A percentile compares a stretch with the other conserved stretches of the same genome.
These are phyloP conservation scores for Lasioglossum marginatum DNA, from an alignment of 2,888 invertebrate species.

Conservation along the genomic window DNA sequence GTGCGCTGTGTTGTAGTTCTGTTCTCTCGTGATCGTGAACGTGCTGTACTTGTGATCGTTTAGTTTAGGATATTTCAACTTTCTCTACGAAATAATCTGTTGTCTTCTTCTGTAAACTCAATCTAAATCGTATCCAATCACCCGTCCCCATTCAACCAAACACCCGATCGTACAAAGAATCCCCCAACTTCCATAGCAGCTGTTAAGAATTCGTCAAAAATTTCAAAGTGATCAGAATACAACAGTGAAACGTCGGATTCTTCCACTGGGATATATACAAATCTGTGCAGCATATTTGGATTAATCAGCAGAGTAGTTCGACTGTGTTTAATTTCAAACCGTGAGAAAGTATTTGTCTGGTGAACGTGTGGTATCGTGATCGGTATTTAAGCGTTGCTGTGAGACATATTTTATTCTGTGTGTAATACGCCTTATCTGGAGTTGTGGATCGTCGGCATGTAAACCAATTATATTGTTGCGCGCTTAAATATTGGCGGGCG, in stretches of 20 bases:
- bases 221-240: not conserved
- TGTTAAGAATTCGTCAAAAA: not conserved
- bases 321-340: not conserved
- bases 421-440: not conserved
- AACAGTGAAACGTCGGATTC: not conserved
- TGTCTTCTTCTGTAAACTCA: not conserved
- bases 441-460: not conserved
- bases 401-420: not conserved
- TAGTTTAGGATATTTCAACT: conserved; percentile 69
- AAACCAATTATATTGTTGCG: not conserved
- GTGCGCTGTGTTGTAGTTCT: conserved; percentile 79
- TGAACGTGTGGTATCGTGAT: conserved; percentile 72
- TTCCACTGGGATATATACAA: not conserved
- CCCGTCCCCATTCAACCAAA: not conserved
- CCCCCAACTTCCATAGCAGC: not conserved
- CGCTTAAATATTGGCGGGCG: not conserved
- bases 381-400: conserved; percentile 48
- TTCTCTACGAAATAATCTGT: conserved; percentile 14
- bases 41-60: conserved; percentile 80
- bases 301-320: not conserved
- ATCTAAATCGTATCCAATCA: conserved; percentile 1
- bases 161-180: not conserved
- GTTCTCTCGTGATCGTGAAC: conserved; percentile 79
- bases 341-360: conserved; percentile 57
- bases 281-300: conserved; percentile 11